phyloP scores from a whole-genome alignment of 1,140 invertebrate species.

The Heliconius hermathena region DNA sequence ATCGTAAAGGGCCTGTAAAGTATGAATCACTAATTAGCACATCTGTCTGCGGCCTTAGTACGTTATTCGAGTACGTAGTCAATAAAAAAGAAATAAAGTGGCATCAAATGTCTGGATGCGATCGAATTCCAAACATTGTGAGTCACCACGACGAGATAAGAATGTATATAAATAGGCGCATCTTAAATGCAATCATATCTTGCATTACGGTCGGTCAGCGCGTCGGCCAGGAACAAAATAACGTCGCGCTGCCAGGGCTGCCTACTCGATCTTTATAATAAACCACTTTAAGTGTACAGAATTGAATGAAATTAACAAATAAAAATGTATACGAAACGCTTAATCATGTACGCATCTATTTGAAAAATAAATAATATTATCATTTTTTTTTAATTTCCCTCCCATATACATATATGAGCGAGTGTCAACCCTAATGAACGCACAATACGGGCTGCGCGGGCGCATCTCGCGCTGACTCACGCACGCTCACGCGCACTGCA shows the following conservation, averaged over 20 bases:
- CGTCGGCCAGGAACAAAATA: constrained; percentile 26
- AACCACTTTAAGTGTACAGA: background rate
- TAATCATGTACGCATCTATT: background rate
- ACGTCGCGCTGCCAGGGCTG: constrained; percentile 27
- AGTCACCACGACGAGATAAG: constrained; percentile 36
- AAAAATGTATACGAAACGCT: background rate
- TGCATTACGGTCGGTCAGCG: constrained; percentile 32
- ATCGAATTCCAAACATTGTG: constrained; percentile 34
- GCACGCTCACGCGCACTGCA: constrained; percentile 27
- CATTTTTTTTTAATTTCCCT: background rate
- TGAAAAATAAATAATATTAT: background rate
- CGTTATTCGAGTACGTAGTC: background rate
- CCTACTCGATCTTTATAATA: background rate
- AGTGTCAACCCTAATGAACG: constrained; percentile 17
- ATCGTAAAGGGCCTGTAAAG: background rate
- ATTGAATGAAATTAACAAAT: too few relatives aligned
- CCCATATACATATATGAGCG: background rate
- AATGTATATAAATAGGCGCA: constrained; percentile 38
- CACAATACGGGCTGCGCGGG: constrained; percentile 14
- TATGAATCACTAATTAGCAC: constrained; percentile 12
- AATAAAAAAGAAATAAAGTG: constrained; percentile 1
- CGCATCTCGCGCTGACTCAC: constrained; percentile 34
- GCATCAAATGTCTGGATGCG: constrained; percentile 21
- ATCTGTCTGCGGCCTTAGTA: constrained; percentile 9
- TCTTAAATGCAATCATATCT: constrained; percentile 39